Base-by-base conservation (phyloP, 2,888 invertebrate genomes). In the Drosophila acutilabella region DNA sequence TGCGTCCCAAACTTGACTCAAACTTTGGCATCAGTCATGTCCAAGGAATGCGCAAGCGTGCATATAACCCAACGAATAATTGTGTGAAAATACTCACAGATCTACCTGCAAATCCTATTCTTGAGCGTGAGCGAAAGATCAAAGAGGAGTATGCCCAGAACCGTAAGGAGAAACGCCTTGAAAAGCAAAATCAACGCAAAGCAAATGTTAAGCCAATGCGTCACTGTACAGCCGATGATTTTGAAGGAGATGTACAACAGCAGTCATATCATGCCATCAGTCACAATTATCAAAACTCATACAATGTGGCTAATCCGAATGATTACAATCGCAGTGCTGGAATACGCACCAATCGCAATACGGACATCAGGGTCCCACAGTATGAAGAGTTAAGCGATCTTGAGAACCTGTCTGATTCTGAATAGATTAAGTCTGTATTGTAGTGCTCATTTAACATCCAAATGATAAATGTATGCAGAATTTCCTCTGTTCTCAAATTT, bases 1-100 rank as follows among this genome's bases (percentile, higher is more conserved):
- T 84, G 20, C 81, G 65, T 0, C 68, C 79, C n/a, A 61, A 66
- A 10, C 23, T 78, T n/a, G 75, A 81, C n/a, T 72, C 81, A 0
- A 40, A n/a, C 16, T 74, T 74, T 38, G 81, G 71, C 0, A 48
- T 71, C 7, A 64, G 44, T 8, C 75, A 84, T 18, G 58, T 71
- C 8, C 61, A 83, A 58, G 77, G 67, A 0, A 10, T 77, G 40
- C 70, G 68, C 2, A 68, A 69, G 14, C 61, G 65, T 0, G 61
- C 78, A 1, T 20, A 53, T 3, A 74, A 70, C 7, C 74, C 80
- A 2, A 23, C 50, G 13, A 64, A 41, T 14, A 65, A 58, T 11
- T 51, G 48, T 13, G 56, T 71, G 0, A 83, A 80, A 50, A 50
- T 74, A 0, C 50, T 74, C 1, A 64, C 41, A 18, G 68, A 78